phyloP scores from a whole-genome alignment of 2,888 invertebrate genomes.

The Harpalus rubripes region DNA sequence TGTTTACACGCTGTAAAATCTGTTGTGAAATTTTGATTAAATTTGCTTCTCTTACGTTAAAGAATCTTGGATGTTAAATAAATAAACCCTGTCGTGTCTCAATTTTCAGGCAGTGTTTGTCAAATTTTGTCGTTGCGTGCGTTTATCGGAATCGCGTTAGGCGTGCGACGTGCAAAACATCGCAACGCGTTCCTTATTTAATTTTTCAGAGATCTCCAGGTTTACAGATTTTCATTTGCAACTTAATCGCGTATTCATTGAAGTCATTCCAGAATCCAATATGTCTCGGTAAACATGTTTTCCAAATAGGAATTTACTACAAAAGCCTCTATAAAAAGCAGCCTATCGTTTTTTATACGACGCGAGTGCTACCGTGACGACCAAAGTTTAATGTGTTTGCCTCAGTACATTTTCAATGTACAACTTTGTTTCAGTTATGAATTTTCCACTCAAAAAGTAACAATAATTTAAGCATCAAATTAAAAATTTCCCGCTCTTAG shows the following conservation, averaged over 20 bases:
- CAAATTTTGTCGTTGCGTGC: neutral
- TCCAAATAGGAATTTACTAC: constrained; percentile 37
- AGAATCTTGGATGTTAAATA: neutral
- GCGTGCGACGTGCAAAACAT: neutral
- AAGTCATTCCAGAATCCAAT: constrained; percentile 53
- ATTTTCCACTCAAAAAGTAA: neutral
- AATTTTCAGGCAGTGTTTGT: constrained; percentile 7
- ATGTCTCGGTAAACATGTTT: constrained; percentile 48
- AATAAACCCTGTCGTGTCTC: neutral
- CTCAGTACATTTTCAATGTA: neutral
- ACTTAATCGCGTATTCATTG: constrained; percentile 54
- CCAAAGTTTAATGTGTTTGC: constrained; percentile 22
- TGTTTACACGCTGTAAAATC: neutral
- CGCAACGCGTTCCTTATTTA: constrained; percentile 37
- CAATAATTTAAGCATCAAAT: no score
- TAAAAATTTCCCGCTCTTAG: no score
- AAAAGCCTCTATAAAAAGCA: constrained; percentile 37
- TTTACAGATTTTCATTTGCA: constrained; percentile 48
- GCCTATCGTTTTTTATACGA: constrained; percentile 19
- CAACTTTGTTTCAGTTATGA: constrained; percentile 14
- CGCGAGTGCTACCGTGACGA: constrained; percentile 5
- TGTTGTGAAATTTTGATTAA: neutral
- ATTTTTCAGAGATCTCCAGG: constrained; percentile 45
- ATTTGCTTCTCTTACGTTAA: neutral
- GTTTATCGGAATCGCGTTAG: constrained; percentile 19